Evolutionary conservation across 2,113 vertebrate genomes (phyloP).

Genomic region (Lagenorhynchus albirostris): DNA sequence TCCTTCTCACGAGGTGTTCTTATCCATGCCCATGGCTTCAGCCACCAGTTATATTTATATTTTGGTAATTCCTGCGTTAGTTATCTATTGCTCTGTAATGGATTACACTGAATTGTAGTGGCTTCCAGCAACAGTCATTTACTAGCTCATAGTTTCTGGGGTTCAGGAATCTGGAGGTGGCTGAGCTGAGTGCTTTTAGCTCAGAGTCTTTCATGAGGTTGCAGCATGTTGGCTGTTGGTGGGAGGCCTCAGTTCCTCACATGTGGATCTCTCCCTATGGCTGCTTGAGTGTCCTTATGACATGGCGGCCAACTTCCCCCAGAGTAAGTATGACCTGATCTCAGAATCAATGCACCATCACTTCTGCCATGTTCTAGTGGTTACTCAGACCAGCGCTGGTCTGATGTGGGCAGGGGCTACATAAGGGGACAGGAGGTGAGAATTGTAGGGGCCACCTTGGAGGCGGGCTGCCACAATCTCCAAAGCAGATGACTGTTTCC

Average conservation of each 20-base stretch:
- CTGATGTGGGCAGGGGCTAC: too few relatives aligned
- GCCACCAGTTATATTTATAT: fast-evolving
- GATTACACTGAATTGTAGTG: too few relatives aligned
- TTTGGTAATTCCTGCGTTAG: neutral
- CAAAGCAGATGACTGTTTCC: neutral
- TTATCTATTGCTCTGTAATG: too few relatives aligned
- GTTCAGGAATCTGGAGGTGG: neutral
- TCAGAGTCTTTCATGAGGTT: neutral
- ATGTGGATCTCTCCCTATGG: neutral
- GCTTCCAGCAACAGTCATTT: neutral
- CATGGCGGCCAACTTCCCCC: neutral
- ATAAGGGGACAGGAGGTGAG: neutral
- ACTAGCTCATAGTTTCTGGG: neutral
- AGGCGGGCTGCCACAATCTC: neutral
- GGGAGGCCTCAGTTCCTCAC: neutral
- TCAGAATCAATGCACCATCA: fast-evolving
- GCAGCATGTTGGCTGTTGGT: neutral
- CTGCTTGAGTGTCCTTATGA: fast-evolving
- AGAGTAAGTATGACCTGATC: neutral
- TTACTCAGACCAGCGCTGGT: neutral
- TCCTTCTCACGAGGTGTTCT: neutral
- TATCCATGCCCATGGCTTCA: fast-evolving
- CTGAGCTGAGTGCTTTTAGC: neutral
- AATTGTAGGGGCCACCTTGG: neutral
- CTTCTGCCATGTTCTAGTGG: neutral